phyloP scores from a whole-genome alignment of 2,888 invertebrate genomes.

The Synergus gifuensis region DNA sequence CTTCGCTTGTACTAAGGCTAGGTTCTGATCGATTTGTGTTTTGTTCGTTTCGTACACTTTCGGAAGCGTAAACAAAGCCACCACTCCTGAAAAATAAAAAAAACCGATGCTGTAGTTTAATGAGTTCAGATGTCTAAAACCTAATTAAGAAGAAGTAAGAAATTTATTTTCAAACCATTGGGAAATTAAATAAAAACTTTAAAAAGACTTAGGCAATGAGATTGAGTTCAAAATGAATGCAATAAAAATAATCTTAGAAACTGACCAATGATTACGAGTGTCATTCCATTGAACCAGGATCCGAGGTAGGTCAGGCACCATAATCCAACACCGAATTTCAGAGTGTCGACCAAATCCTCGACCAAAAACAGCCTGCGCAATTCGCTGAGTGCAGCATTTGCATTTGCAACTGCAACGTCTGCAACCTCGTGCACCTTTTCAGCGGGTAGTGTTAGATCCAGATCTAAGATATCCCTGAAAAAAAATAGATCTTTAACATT shows the following conservation, averaged over 20 bases:
- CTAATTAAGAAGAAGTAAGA: too few species aligned
- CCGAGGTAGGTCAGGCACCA: constrained; percentile 99
- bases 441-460: constrained; percentile 92
- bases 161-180: not conserved
- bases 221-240: not conserved
- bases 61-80: constrained; percentile 95
- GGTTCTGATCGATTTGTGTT: constrained; percentile 93
- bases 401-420: constrained; percentile 91
- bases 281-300: constrained; percentile 99
- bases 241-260: constrained; percentile 41
- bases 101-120: constrained; percentile 22
- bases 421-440: constrained; percentile 95
- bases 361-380: constrained; percentile 96
- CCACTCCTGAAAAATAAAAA: constrained; percentile 85
- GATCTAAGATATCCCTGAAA: constrained; percentile 89
- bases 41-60: constrained; percentile 98
- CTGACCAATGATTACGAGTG: constrained; percentile 95
- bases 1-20: constrained; percentile 92
- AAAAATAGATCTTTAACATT: constrained; percentile 26
- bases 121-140: too few species aligned
- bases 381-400: constrained; percentile 89
- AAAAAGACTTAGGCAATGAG: too few species aligned
- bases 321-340: constrained; percentile 96
- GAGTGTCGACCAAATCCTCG: constrained; percentile 96
- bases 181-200: too few species aligned